Base-by-base conservation (phyloP, 1,140 invertebrate species). In the Drosophila varians region DNA sequence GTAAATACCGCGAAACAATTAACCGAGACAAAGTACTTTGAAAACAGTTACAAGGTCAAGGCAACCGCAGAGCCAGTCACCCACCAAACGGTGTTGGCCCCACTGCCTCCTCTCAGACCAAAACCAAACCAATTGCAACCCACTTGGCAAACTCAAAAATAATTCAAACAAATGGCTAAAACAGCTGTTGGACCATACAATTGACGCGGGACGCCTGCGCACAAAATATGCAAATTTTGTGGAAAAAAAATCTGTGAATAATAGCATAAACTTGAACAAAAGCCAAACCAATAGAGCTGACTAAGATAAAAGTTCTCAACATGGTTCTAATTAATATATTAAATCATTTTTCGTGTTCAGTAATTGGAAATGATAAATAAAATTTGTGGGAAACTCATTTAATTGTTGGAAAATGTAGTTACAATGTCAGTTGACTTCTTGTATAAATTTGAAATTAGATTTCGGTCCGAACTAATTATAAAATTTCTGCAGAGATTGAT, bases 41-140 rank as follows among this genome's bases (percentile, higher is more conserved):
- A 28, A 86, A 84, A 76, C 76, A 84, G 76, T 80, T 77, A 84
- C 80, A 84, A 84, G 80, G 80, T 86, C 80, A 84, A 84, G 80
- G 49, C 54, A 64, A 16, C 56, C 26, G 8, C 36, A 45, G 26
- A 73, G 57, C 51, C 43, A 77, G 57, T 55, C 47, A 58, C 51
- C 40, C 61, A 72, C 51, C 40, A 16, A 52, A 38, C 11, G 12
- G 26, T 19, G 18, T 9, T 14, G 6, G 45, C n/a, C 12, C 38
- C 38, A 6, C 14, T 5, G 16, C 12, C n/a, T 5, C 36, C n/a
- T 4, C 8, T 36, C 34, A 12, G 5, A 36, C 34, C 4, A 1
- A 14, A 36, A 16, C 11, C 42, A 31, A 60, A 25, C 36, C 23
- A 12, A 28, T 6, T 12, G 16, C 38, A 34, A 72, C 38, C 56